phyloP scores from a whole-genome alignment of 2,797 vertebrate genomes.

The Myotis daubentonii region DNA sequence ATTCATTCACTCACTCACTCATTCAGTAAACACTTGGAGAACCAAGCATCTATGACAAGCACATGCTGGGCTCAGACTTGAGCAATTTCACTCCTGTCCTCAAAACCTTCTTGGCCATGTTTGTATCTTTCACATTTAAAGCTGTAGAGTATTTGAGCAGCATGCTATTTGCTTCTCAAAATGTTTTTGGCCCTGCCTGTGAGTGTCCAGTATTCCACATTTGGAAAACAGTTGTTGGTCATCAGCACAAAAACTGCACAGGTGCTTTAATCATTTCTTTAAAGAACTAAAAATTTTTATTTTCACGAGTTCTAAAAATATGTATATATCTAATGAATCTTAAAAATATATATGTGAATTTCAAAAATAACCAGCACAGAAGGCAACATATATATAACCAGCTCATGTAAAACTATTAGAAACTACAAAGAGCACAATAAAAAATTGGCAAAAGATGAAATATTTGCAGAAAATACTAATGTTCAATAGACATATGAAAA shows the following conservation, averaged over 20 bases:
- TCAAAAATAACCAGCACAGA: neutral
- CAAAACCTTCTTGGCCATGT: neutral
- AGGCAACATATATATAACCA: neutral
- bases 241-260: neutral
- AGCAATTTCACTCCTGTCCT: neutral
- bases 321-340: neutral
- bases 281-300: neutral
- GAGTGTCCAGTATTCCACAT: neutral
- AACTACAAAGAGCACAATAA: neutral
- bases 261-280: neutral
- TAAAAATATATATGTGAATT: neutral
- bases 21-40: neutral
- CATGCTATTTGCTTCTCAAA: neutral
- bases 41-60: neutral
- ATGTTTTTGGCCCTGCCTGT: neutral
- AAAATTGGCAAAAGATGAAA: neutral
- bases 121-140: neutral
- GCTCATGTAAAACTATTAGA: neutral
- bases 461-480: neutral
- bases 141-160: neutral
- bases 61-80: neutral
- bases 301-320: neutral
- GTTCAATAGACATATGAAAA: neutral
- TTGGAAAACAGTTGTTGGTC: neutral
- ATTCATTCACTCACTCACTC: neutral